phyloP scores from a whole-genome alignment of 2,797 vertebrate species.

The Argentina silus region DNA sequence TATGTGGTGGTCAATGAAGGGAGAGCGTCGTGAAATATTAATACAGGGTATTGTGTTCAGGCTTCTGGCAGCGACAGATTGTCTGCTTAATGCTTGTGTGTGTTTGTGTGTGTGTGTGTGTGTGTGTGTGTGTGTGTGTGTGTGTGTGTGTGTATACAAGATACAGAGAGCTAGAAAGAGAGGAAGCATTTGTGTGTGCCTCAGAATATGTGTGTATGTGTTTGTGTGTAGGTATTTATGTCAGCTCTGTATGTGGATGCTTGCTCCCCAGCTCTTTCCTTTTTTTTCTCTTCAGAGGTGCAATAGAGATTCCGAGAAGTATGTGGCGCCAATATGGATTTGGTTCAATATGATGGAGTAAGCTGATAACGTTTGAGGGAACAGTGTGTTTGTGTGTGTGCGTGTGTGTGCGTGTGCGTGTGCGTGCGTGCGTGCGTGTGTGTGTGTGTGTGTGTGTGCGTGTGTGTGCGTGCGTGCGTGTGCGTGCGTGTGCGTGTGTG shows the following conservation, averaged over 20 bases:
- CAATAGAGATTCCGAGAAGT: conserved; percentile 87
- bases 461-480: conserved; percentile 3
- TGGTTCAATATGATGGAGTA: conserved; percentile 88
- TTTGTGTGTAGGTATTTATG: conserved; percentile 17
- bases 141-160: conserved; percentile 5
- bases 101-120: conserved; percentile 16
- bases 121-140: conserved; percentile 9
- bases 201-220: background rate
- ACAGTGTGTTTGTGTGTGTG: conserved; percentile 36
- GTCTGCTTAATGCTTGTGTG: conserved; percentile 72
- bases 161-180: conserved; percentile 7
- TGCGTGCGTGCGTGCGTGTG: conserved; percentile 11
- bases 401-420: conserved; percentile 29
- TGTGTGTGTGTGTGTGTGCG: conserved; percentile 11
- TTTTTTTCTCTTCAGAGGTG: conserved; percentile 79
- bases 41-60: conserved; percentile 86
- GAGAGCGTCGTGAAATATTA: conserved; percentile 90
- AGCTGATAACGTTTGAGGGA: conserved; percentile 88
- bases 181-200: conserved; percentile 3
- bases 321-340: conserved; percentile 86
- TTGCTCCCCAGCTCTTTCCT: conserved; percentile 49
- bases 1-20: conserved; percentile 78
- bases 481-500: background rate
- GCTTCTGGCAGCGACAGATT: conserved; percentile 83
- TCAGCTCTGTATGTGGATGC: conserved; percentile 23